Base-by-base conservation (phyloP, 2,888 invertebrate genomes). In the Cepaea hortensis region DNA sequence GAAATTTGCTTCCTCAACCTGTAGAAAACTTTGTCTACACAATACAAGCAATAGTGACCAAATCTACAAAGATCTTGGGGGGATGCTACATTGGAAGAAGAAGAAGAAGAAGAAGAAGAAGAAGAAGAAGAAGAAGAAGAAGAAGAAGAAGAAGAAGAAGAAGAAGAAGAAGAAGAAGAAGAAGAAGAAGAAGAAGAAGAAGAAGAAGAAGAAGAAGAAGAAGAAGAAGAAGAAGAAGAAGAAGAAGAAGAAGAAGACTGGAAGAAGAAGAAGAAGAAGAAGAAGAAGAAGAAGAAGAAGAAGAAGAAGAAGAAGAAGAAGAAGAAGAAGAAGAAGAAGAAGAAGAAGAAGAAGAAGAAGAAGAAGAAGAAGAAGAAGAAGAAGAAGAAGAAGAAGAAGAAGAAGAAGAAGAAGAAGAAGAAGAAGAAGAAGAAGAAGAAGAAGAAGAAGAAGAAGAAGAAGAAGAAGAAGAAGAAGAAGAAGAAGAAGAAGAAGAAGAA, bases 161-260 rank as follows among this genome's bases (percentile, higher is more conserved):
- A 80, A 61, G 50, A 61, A 50, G 61, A 55, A 35, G 81, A 72
- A 72, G 72, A 72, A 72, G 72, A 72, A 72, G 72, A 72, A 72
- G 72, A 72, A 72, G 72, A 72, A 72, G 72, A 72, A 72, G 72
- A 72, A 72, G 72, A 72, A 72, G 72, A 72, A 72, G 72, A 72
- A 72, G 72, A 72, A 72, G 72, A 72, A 72, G 72, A 72, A 72
- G 72, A 72, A 72, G 72, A 72, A 72, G 6, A 72, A 72, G 72
- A 72, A 72, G 72, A 72, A 72, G 6, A 72, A 72, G 72, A 72
- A 72, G 72, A 72, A 72, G 72, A 72, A 72, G 72, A 72, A 72
- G 6, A 72, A 72, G 72, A 72, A 72, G 55, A 55, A 55, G 55
- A 55, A 6, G 9, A 55, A 4, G 9, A 55, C 5, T 6, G 9